Conservation (phyloP, 2,888 invertebrate species). For the Leucania comma region DNA sequence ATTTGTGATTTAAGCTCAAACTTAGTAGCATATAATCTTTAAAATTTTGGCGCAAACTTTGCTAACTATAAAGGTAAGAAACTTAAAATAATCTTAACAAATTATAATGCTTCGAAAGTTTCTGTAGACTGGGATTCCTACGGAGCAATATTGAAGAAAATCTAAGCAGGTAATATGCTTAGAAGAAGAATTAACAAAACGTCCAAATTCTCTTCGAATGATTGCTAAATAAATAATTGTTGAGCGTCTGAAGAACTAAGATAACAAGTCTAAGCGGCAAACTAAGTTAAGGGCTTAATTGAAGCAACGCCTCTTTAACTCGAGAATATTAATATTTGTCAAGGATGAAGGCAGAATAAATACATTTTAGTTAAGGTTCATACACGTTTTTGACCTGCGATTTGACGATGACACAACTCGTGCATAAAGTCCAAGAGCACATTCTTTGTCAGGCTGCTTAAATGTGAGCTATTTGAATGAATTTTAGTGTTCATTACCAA, state of each 20-base stretch:
- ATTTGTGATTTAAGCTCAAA: conserved; percentile 1
- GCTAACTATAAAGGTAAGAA: conserved; percentile 5
- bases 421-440: too few relatives aligned
- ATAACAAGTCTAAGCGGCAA: conserved; percentile 80
- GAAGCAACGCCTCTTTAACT: conserved; percentile 70
- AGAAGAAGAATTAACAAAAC: conserved; percentile 71
- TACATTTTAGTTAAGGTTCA: conserved; percentile 48
- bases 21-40: conserved; percentile 37
- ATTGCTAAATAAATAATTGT: conserved; percentile 78
- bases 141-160: conserved; percentile 19
- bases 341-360: conserved; percentile 67
- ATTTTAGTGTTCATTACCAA: too few relatives aligned
- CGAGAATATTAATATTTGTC: conserved; percentile 75
- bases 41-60: conserved; percentile 23
- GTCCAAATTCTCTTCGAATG: conserved; percentile 73
- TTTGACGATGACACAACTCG: background rate
- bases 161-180: conserved; percentile 28
- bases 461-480: too few relatives aligned
- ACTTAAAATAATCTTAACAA: conserved; percentile 20
- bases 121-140: conserved; percentile 11
- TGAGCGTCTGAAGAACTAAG: conserved; percentile 82
- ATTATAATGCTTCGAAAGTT: conserved; percentile 27
- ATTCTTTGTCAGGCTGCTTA: too few relatives aligned
- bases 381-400: background rate
- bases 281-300: conserved; percentile 79